A percentile compares a stretch with the other conserved stretches of the same genome.
These are phyloP conservation scores for Poecilobothrus nobilitatus DNA, from an alignment of 2,888 invertebrate genomes.

Conservation along the genomic window DNA sequence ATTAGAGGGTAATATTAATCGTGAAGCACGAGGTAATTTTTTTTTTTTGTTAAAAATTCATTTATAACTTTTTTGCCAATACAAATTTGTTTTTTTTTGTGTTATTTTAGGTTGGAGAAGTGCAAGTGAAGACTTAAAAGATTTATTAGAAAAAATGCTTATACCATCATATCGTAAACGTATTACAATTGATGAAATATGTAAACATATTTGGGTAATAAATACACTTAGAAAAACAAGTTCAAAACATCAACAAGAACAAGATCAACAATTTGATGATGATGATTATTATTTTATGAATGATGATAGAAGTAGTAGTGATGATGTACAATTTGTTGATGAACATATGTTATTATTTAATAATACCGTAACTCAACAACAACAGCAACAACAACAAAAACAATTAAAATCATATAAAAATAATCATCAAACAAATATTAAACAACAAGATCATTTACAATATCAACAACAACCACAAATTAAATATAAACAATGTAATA, in stretches of 20 bases:
- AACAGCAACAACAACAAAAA: not conserved
- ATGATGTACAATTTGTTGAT: not conserved
- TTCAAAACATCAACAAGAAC: constrained; percentile 28
- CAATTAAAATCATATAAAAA: not conserved
- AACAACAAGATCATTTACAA: not conserved
- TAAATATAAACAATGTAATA: not conserved
- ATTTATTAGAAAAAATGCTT: constrained; percentile 13
- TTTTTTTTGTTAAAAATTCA: not conserved
- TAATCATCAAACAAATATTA: not conserved
- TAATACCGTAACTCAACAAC: not conserved
- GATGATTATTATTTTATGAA: not conserved
- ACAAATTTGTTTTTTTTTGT: not conserved
- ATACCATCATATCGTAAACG: constrained; percentile 12
- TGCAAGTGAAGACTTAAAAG: constrained; percentile 13
- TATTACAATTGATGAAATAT: constrained; percentile 13
- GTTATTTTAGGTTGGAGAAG: constrained; percentile 12
- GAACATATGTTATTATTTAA: not conserved
- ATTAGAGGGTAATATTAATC: not conserved
- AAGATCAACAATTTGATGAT: constrained; percentile 21
- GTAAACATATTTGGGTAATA: constrained; percentile 9
- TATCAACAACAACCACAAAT: not conserved
- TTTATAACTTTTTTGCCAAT: too few relatives aligned
- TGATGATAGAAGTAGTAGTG: constrained; percentile 1
- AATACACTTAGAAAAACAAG: not conserved
- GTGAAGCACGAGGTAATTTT: not conserved